phyloP scores from a whole-genome alignment of 2,113 vertebrate genomes.

The Boulengerochromis microlepis region DNA sequence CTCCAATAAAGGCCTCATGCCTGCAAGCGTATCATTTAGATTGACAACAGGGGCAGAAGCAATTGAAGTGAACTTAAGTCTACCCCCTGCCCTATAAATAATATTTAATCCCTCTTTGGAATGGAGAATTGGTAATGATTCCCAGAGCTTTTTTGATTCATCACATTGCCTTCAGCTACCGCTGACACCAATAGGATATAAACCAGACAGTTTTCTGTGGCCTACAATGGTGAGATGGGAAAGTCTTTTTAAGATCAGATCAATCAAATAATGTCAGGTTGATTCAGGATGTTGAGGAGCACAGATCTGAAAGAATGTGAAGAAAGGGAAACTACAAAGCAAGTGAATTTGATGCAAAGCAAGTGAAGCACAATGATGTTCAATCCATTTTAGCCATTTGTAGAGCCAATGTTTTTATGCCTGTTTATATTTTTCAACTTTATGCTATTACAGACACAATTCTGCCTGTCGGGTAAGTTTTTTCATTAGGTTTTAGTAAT shows the following conservation, averaged over 20 bases:
- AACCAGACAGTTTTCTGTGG: slow-evolving; percentile 32
- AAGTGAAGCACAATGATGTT: neutral
- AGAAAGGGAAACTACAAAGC: neutral
- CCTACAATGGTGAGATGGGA: slow-evolving; percentile 18
- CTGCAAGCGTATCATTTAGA: slow-evolving; percentile 53
- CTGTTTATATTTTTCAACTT: neutral
- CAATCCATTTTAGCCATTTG: neutral
- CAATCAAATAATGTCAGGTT: slow-evolving; percentile 33
- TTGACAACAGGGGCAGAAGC: slow-evolving; percentile 59
- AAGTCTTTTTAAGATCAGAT: slow-evolving; percentile 29
- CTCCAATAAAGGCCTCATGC: slow-evolving; percentile 40
- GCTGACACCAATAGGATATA: slow-evolving; percentile 50
- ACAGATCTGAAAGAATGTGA: neutral
- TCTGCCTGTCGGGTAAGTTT: neutral
- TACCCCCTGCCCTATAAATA: slow-evolving; percentile 62
- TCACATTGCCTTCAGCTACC: slow-evolving; percentile 47
- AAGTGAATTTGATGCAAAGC: neutral
- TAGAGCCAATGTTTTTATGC: neutral
- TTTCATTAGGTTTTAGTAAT: neutral
- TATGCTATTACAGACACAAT: neutral
- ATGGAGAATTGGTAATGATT: slow-evolving; percentile 51
- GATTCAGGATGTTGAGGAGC: neutral
- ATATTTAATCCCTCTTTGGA: slow-evolving; percentile 62
- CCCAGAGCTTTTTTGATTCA: slow-evolving; percentile 47
- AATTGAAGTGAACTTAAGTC: slow-evolving; percentile 61